A percentile compares a stretch with the other conserved stretches of the same genome.
These are phyloP conservation scores for human DNA, from an alignment of 2,113 vertebrate species.

Conservation along the genomic window GRCh38 chr13:58187501-58188000, in stretches of 20 bases:
- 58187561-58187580: neutral
- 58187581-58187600: neutral
- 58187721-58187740: neutral
- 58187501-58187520: neutral
- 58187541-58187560: neutral
- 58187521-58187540: neutral
- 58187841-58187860: neutral
- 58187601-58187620: neutral
- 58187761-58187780: neutral
- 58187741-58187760: neutral
- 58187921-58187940: neutral
- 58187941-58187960: conserved; percentile 62
- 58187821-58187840: neutral
- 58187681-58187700: neutral
- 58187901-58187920: neutral
- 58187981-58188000: conserved; percentile 75
- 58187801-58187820: neutral
- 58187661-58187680: neutral
- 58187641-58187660: neutral
- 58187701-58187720: neutral
- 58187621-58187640: neutral
- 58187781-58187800: neutral
- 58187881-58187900: neutral
- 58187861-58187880: neutral
- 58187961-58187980: conserved; percentile 62